phyloP scores from a whole-genome alignment of 2,113 vertebrate genomes.

The Chrysochloris asiatica region DNA sequence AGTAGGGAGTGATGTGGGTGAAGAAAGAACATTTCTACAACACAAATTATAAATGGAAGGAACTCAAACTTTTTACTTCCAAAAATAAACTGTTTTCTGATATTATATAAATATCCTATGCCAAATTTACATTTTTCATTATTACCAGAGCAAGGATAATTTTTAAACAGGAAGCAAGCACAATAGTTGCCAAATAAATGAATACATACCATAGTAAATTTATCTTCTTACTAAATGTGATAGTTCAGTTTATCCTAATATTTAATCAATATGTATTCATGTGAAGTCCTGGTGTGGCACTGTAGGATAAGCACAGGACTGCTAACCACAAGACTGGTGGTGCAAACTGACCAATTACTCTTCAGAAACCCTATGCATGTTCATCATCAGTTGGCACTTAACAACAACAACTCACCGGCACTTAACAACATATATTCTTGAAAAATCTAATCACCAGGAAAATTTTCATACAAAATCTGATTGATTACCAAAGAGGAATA shows the following conservation, averaged over 20 bases:
- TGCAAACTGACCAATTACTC: no score
- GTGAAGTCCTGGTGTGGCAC: no score
- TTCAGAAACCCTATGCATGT: no score
- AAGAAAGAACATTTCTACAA: not conserved
- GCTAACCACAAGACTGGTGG: no score
- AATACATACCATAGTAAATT: not conserved
- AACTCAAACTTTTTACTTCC: not conserved
- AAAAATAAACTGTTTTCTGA: not conserved
- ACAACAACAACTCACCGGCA: no score
- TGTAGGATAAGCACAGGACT: no score
- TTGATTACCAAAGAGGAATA: not conserved
- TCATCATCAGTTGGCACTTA: no score
- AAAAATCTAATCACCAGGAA: not conserved
- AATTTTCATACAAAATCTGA: conserved; percentile 22
- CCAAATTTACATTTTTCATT: not conserved
- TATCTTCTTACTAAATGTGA: not conserved
- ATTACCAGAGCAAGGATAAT: not conserved
- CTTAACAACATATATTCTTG: not conserved
- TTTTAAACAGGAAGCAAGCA: not conserved
- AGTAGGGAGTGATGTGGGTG: no score
- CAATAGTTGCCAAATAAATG: not conserved
- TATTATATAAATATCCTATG: no score
- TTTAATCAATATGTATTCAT: conserved; percentile 45
- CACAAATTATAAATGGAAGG: conserved; percentile 21
- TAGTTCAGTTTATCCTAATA: not conserved